Evolutionary conservation across 2,797 vertebrate genomes (phyloP).

Genomic region (Urocyon cinereoargenteus): DNA sequence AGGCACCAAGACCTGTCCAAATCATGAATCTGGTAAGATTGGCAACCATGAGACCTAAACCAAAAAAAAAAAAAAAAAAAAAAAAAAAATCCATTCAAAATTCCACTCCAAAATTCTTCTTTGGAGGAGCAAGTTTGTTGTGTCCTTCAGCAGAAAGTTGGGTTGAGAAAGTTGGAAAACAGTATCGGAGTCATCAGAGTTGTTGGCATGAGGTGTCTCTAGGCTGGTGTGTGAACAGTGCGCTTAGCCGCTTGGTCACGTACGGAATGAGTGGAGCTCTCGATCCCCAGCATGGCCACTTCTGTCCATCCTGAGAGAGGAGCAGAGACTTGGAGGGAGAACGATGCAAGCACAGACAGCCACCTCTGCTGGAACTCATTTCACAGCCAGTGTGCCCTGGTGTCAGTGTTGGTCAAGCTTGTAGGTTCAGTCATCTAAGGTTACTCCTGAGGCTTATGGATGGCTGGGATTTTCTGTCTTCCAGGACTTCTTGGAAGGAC

Average conservation of each 20-base stretch:
- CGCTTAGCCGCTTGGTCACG: background rate
- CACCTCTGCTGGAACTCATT: background rate
- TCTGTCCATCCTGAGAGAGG: background rate
- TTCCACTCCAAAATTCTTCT: background rate
- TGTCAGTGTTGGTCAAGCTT: background rate
- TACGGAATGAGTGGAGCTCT: no score
- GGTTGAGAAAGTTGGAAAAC: background rate
- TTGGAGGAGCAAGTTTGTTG: background rate
- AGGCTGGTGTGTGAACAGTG: background rate
- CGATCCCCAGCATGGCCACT: no score
- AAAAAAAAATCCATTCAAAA: background rate
- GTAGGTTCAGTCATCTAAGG: background rate
- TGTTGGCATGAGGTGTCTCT: background rate
- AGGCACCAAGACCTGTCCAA: background rate
- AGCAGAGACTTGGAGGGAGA: background rate
- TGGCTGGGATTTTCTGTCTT: background rate
- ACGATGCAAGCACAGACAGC: background rate
- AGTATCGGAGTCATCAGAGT: background rate
- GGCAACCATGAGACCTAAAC: background rate
- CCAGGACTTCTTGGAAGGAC: background rate
- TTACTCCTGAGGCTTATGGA: background rate
- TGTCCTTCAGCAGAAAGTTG: background rate
- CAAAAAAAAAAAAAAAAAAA: background rate
- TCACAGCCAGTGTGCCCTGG: background rate
- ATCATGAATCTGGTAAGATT: background rate